Base-by-base conservation (phyloP, 2,113 vertebrate genomes). In the Ochotona princeps region DNA sequence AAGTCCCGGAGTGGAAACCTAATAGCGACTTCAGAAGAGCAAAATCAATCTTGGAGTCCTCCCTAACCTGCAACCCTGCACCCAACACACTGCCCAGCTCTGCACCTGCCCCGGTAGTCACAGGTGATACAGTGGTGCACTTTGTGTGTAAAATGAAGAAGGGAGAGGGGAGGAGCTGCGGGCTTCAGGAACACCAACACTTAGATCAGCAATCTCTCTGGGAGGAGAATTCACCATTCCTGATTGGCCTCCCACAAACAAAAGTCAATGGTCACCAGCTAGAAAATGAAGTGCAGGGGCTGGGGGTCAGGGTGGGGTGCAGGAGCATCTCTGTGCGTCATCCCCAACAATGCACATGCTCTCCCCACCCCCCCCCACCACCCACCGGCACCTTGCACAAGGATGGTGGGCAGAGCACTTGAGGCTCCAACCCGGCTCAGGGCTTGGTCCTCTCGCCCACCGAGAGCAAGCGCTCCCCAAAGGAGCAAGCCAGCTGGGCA, bases 311-410 rank as follows among this genome's bases (percentile, higher is more conserved):
- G 17, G 14, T 13, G 57, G 60, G 32, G 15, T 1, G 9, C 49
- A 92, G 35, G 6, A 3, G 12, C 54, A 89, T 75, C 93, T 94
- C 95, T 95, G 95, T 96, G 94, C 92, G 51, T 80, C 63, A 38
- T 23, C 20, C 75, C 61, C 3, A 15, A 65, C 61, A 14, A 23
- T n/a, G 88, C 89, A 18, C 81, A 20, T 47, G 80, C 25, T 44
- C 38, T 44, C 38, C 38, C 38, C 38, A 6, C 38, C 38, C 38
- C 38, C 38, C 38, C 38, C 38, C 38, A 6, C 38, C 38, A 3
- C 38, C 38, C 3, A 44, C 38, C 38, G 38, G 38, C 38, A 44
- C 38, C 38, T 44, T 44, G 38, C 38, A 6, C 38, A 44, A 44
- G 38, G 38, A 44, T 44, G 38, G 38, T 44, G 38, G 38, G 38